These are phyloP conservation scores for Erythrolamprus reginae DNA, from an alignment of 2,113 vertebrate genomes.

Conservation along the genomic window DNA sequence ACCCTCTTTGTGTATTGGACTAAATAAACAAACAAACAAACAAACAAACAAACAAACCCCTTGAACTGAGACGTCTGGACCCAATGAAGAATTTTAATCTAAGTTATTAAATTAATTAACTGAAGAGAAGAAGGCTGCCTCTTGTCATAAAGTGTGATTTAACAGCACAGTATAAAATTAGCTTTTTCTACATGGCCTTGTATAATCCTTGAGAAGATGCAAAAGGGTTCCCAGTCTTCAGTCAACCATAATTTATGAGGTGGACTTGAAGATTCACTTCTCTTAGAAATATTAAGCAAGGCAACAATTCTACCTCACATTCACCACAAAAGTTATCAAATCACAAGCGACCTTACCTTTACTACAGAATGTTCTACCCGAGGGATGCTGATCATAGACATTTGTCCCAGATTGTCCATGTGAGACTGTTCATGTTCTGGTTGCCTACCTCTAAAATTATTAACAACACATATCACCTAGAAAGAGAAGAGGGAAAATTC, in stretches of 20 bases:
- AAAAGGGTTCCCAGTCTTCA: not conserved
- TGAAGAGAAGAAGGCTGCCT: not conserved
- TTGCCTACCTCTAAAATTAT: slow-evolving; percentile 94
- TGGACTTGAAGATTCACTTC: not conserved
- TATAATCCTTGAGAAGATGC: not conserved
- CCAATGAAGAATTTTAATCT: not conserved
- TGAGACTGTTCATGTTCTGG: slow-evolving; percentile 77
- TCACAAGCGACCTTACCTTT: slow-evolving; percentile 79
- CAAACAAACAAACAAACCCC: no score
- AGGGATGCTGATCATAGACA: slow-evolving; percentile 80
- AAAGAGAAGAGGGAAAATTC: slow-evolving; percentile 55
- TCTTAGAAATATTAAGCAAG: not conserved
- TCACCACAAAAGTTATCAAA: slow-evolving; percentile 62
- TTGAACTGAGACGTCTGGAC: not conserved
- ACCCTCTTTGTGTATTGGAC: no score
- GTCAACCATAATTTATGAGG: not conserved
- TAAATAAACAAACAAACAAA: no score
- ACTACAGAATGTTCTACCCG: slow-evolving; percentile 90
- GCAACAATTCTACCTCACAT: not conserved
- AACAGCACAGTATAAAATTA: not conserved
- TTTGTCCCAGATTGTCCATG: slow-evolving; percentile 68
- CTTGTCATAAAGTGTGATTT: not conserved
- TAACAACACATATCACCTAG: slow-evolving; percentile 95
- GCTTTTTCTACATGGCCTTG: not conserved
- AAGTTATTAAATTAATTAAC: not conserved